Conservation (phyloP, 2,888 invertebrate genomes). For the Chaitophorus viminalis region DNA sequence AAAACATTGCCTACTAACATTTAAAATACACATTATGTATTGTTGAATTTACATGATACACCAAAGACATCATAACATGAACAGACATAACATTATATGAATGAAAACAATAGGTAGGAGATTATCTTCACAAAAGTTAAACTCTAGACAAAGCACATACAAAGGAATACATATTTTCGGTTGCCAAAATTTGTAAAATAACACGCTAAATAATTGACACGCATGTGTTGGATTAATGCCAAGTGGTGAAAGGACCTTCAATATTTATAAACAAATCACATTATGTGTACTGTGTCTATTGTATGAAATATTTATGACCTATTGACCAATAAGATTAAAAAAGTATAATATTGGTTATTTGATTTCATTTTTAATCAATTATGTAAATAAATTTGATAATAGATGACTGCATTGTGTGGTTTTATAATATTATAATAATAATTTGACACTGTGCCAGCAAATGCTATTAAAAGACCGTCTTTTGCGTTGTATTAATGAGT, state of each 20-base stretch:
- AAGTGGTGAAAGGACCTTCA: constrained; percentile 58
- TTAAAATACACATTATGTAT: constrained; percentile 35
- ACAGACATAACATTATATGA: background rate
- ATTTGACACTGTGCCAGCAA: constrained; percentile 55
- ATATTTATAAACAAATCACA: constrained; percentile 53
- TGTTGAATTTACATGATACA: constrained; percentile 16
- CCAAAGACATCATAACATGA: constrained; percentile 13
- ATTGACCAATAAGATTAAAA: background rate
- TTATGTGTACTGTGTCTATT: constrained; percentile 20
- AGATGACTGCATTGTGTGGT: background rate
- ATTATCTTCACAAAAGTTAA: constrained; percentile 45
- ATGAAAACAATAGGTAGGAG: constrained; percentile 38
- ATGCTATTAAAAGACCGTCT: constrained; percentile 61
- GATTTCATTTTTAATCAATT: constrained; percentile 15
- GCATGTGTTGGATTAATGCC: constrained; percentile 50
- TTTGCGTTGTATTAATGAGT: constrained; percentile 45
- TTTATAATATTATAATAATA: constrained; percentile 49
- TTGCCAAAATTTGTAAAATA: constrained; percentile 60
- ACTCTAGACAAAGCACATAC: constrained; percentile 56
- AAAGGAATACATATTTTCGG: constrained; percentile 43
- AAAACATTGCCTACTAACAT: constrained; percentile 66
- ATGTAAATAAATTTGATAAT: constrained; percentile 14
- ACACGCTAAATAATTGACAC: constrained; percentile 48
- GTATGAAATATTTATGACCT: constrained; percentile 10
- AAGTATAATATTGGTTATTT: background rate